Evolutionary conservation across 2,888 invertebrate genomes (phyloP).

Genomic region (Subacronicta megacephala): DNA sequence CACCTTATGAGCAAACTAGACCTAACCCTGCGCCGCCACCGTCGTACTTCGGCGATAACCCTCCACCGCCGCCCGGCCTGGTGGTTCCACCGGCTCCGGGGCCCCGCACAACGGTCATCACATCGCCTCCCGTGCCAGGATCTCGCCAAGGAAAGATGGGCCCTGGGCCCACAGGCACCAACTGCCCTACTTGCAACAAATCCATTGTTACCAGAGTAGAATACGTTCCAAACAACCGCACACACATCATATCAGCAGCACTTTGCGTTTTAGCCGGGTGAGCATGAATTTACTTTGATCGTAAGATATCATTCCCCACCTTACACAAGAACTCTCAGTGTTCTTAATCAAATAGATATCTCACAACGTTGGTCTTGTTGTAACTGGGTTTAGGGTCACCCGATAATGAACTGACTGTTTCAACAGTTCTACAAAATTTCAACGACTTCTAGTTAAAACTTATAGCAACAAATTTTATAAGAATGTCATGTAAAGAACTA

Average conservation of each 20-base stretch:
- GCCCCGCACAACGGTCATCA: slow-evolving; percentile 79
- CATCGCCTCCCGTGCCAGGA: slow-evolving; percentile 55
- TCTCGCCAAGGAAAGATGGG: slow-evolving; percentile 70
- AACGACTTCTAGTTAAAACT: background rate
- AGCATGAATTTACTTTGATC: slow-evolving; percentile 44
- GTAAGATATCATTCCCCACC: slow-evolving; percentile 6
- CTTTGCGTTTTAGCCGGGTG: slow-evolving; percentile 84
- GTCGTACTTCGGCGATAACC: slow-evolving; percentile 81
- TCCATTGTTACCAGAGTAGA: slow-evolving; percentile 81
- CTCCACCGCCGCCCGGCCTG: slow-evolving; percentile 77
- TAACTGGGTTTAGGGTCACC: slow-evolving; percentile 25
- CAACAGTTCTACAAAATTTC: slow-evolving; percentile 12
- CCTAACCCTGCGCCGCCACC: slow-evolving; percentile 82
- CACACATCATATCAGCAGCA: slow-evolving; percentile 83
- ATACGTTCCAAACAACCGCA: slow-evolving; percentile 83
- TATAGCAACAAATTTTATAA: background rate
- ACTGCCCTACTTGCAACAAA: slow-evolving; percentile 79
- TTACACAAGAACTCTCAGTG: slow-evolving; percentile 15
- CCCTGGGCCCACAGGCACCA: slow-evolving; percentile 81
- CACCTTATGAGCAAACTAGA: slow-evolving; percentile 79
- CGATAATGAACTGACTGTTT: slow-evolving; percentile 29
- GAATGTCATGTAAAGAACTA: background rate
- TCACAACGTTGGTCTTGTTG: slow-evolving; percentile 17
- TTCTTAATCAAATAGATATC: slow-evolving; percentile 18
- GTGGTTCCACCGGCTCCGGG: slow-evolving; percentile 65